Evolutionary conservation across 2,888 invertebrate genomes (phyloP).

Genomic region (Andrena praecox): DNA sequence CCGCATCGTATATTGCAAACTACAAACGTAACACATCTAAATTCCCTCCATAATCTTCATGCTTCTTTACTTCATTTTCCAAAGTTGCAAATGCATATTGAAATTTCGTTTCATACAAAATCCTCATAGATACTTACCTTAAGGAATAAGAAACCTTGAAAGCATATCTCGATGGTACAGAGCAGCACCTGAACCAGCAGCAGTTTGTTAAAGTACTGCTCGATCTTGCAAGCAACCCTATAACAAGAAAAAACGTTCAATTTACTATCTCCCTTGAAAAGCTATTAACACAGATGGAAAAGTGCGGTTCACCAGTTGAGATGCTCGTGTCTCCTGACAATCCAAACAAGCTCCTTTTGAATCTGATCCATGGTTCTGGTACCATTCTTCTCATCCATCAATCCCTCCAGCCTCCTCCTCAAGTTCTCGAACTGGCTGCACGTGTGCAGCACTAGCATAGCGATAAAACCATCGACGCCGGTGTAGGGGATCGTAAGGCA

Average conservation of each 20-base stretch:
- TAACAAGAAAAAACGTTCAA: not conserved
- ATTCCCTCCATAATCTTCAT: no score
- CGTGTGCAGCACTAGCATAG: not conserved
- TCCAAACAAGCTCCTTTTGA: not conserved
- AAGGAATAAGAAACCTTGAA: not conserved
- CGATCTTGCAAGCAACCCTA: not conserved
- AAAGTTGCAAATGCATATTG: no score
- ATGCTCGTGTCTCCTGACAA: not conserved
- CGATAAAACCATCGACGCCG: not conserved
- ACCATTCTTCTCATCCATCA: not conserved
- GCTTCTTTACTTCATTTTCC: no score
- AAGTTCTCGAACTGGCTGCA: not conserved
- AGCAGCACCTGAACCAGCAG: not conserved
- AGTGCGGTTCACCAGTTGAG: not conserved
- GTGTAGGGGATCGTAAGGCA: not conserved
- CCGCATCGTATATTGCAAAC: slow-evolving; percentile 14
- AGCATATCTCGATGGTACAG: not conserved
- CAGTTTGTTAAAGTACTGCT: not conserved
- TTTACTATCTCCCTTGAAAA: not conserved
- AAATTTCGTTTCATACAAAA: no score
- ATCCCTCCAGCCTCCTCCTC: not conserved
- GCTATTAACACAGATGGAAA: not conserved
- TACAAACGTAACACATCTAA: not conserved
- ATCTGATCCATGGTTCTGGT: not conserved
- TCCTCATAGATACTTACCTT: no score